A percentile compares a stretch with the other conserved stretches of the same genome.
These are phyloP conservation scores for Rhinopithecus roxellana DNA, from an alignment of 2,113 vertebrate species.

Conservation along the genomic window DNA sequence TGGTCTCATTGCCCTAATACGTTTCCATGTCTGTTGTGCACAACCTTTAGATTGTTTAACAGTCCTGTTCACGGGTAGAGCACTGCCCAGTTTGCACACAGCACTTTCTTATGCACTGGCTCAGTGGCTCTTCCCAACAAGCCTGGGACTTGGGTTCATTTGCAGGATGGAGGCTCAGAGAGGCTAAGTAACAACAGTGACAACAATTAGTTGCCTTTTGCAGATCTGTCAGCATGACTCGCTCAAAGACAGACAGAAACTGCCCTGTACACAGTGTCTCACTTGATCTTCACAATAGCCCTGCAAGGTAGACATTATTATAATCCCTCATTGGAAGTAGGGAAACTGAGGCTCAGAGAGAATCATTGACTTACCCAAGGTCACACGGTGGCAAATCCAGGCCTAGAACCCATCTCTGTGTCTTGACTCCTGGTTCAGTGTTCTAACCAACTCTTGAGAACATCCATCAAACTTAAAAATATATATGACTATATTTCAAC, in stretches of 20 bases:
- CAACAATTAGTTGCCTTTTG: background rate
- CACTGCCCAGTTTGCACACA: background rate
- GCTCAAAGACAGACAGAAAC: no score
- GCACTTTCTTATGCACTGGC: fast-evolving
- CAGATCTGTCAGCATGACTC: background rate
- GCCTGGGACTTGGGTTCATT: background rate
- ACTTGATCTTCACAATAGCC: background rate
- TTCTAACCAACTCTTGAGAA: background rate
- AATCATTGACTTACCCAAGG: background rate
- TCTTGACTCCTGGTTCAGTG: background rate
- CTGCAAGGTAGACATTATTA: fast-evolving
- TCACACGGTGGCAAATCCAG: background rate
- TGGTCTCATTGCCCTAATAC: background rate
- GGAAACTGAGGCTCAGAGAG: background rate
- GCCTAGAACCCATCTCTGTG: background rate
- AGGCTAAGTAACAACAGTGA: background rate
- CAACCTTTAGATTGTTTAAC: background rate
- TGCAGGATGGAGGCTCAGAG: background rate
- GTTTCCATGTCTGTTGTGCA: background rate
- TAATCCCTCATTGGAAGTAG: background rate
- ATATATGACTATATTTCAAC: background rate
- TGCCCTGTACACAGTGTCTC: background rate
- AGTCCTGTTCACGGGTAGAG: no score
- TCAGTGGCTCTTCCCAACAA: background rate
- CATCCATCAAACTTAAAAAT: background rate